phyloP scores from a whole-genome alignment of 2,797 vertebrate genomes.

The Alcedo atthis region DNA sequence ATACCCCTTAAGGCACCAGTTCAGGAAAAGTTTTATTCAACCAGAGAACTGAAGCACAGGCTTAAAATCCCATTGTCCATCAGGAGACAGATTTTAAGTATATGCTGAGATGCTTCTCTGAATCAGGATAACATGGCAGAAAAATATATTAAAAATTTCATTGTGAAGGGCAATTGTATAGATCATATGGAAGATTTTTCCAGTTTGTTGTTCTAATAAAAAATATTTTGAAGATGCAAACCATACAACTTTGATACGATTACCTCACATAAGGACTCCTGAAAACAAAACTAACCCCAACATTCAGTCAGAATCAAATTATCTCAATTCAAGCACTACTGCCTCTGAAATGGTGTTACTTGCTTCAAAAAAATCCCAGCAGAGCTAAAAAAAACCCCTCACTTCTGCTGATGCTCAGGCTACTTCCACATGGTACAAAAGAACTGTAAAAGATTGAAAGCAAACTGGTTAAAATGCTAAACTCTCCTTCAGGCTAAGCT shows the following conservation, averaged over 20 bases:
- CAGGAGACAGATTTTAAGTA: slow-evolving; percentile 13
- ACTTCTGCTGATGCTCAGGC: not conserved
- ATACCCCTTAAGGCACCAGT: slow-evolving; percentile 35
- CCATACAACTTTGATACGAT: not conserved
- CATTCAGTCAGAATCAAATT: not conserved
- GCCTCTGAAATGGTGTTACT: not conserved
- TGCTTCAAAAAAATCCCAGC: not conserved
- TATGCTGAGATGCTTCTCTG: slow-evolving; percentile 13
- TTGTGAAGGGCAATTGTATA: not conserved
- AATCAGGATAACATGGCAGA: not conserved
- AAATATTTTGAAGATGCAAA: not conserved
- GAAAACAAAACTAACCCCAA: not conserved
- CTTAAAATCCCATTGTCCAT: not conserved
- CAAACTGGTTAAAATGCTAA: not conserved
- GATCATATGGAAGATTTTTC: not conserved
- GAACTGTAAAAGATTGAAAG: not conserved
- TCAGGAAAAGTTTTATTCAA: slow-evolving; percentile 49
- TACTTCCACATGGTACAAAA: not conserved
- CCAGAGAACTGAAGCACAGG: not conserved
- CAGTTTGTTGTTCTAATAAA: not conserved
- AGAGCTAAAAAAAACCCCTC: not conserved
- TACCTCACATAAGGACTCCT: not conserved
- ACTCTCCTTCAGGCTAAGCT: not conserved
- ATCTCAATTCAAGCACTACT: not conserved
- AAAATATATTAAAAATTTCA: not conserved